These are phyloP conservation scores for Myzus persicae DNA, from an alignment of 1,140 invertebrate genomes.

Conservation along the genomic window DNA sequence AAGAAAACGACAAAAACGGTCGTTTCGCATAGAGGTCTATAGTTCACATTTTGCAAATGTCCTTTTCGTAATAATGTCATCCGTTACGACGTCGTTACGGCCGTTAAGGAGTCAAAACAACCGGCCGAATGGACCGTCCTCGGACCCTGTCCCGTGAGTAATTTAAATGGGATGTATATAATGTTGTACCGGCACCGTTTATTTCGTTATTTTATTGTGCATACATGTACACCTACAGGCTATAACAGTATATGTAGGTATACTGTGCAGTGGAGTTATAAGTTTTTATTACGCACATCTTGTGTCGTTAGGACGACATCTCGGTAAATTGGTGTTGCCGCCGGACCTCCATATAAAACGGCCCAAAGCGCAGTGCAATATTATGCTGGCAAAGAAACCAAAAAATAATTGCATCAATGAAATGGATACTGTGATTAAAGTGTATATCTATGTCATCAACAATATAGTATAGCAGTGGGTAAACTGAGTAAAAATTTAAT, in stretches of 20 bases:
- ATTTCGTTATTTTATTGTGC: neutral
- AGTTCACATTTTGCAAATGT: neutral
- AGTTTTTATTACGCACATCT: constrained; percentile 6
- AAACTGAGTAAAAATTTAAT: no score
- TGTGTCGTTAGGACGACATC: neutral
- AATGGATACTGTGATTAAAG: neutral
- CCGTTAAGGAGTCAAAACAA: neutral
- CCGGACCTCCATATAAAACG: neutral
- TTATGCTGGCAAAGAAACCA: neutral
- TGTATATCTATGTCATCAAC: neutral
- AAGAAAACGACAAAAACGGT: neutral
- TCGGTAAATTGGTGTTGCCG: neutral
- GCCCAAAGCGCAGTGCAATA: neutral
- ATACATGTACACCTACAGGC: neutral
- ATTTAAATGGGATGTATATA: constrained; percentile 21
- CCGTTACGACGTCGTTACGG: constrained; percentile 33
- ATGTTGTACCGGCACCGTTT: neutral
- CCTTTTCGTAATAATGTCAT: constrained; percentile 34
- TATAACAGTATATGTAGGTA: neutral
- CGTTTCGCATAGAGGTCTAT: constrained; percentile 32
- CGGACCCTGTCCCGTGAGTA: neutral
- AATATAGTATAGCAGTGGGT: neutral
- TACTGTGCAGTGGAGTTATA: neutral
- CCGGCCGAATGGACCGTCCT: neutral
- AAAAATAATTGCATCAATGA: neutral